Conservation (phyloP, 1,140 invertebrate species). For the Drosophila nebulosa region DNA sequence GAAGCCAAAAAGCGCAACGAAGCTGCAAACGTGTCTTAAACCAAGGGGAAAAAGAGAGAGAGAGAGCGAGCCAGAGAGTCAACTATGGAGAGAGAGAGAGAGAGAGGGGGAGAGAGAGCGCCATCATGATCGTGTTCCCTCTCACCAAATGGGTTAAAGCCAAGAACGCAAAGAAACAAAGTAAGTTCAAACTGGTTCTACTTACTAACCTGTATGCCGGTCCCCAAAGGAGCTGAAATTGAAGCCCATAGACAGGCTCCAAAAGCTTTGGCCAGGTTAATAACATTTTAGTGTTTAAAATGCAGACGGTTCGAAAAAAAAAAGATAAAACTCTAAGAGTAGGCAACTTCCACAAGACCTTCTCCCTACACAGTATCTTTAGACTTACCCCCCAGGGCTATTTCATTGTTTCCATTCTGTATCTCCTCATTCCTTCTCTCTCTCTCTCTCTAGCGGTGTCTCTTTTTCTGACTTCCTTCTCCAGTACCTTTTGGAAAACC, state of each 20-base stretch:
- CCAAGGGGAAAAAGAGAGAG: constrained; percentile 25
- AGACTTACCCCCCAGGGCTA: background rate
- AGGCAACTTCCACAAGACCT: background rate
- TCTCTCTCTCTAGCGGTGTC: too few species aligned
- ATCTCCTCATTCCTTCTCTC: background rate
- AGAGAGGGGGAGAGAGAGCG: background rate
- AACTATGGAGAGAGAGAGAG: background rate
- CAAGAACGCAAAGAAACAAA: constrained; percentile 46
- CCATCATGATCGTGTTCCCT: constrained; percentile 2
- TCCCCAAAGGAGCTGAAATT: constrained; percentile 24
- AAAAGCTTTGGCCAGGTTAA: constrained; percentile 47
- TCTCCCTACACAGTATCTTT: too few species aligned
- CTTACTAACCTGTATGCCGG: constrained; percentile 10
- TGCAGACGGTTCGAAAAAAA: constrained; percentile 3
- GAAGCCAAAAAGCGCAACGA: constrained; percentile 47
- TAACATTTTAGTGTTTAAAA: constrained; percentile 33
- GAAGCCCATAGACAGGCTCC: constrained; percentile 10
- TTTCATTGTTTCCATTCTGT: constrained; percentile 10
- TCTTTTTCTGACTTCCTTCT: background rate
- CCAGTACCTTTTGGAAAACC: background rate
- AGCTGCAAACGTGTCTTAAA: constrained; percentile 68
- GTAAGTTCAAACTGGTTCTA: constrained; percentile 61
- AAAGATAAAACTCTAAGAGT: background rate
- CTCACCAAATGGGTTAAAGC: constrained; percentile 44
- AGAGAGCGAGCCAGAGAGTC: background rate